Evolutionary conservation across 2,888 invertebrate species (phyloP).

Genomic region (Clostera curtula): DNA sequence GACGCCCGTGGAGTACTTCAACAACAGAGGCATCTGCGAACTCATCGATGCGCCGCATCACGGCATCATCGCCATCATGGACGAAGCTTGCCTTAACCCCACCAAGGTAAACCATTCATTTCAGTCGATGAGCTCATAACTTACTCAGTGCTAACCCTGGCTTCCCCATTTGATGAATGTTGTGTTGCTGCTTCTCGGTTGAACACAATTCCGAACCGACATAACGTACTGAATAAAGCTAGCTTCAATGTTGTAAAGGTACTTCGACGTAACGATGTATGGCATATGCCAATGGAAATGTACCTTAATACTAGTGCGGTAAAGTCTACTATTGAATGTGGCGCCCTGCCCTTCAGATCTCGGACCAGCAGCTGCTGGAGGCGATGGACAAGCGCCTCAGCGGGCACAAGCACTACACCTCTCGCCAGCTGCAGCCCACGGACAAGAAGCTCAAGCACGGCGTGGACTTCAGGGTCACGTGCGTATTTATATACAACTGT

Average conservation of each 20-base stretch:
- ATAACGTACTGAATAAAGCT: too few relatives aligned
- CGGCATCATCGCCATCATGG: conserved; percentile 94
- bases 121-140: too few relatives aligned
- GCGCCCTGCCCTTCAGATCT: conserved; percentile 38
- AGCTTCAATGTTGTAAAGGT: too few relatives aligned
- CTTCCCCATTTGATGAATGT: too few relatives aligned
- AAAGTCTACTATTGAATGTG: background rate
- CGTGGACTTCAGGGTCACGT: conserved; percentile 88
- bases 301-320: too few relatives aligned
- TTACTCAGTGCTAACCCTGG: too few relatives aligned
- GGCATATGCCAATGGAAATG: too few relatives aligned
- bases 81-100: conserved; percentile 97
- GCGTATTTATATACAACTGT: too few relatives aligned
- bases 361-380: conserved; percentile 87
- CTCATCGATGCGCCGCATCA: conserved; percentile 95
- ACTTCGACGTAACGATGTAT: too few relatives aligned
- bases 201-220: too few relatives aligned
- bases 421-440: conserved; percentile 86
- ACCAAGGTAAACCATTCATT: conserved; percentile 77
- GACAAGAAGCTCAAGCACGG: conserved; percentile 87
- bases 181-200: too few relatives aligned
- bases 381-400: conserved; percentile 93
- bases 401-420: conserved; percentile 92
- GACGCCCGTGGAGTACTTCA: conserved; percentile 96
- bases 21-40: conserved; percentile 97